Percentiles rank a stretch among this genome's conserved stretches.
Conservation (phyloP, 2,797 vertebrate genomes). For the Caiman crocodilus region DNA sequence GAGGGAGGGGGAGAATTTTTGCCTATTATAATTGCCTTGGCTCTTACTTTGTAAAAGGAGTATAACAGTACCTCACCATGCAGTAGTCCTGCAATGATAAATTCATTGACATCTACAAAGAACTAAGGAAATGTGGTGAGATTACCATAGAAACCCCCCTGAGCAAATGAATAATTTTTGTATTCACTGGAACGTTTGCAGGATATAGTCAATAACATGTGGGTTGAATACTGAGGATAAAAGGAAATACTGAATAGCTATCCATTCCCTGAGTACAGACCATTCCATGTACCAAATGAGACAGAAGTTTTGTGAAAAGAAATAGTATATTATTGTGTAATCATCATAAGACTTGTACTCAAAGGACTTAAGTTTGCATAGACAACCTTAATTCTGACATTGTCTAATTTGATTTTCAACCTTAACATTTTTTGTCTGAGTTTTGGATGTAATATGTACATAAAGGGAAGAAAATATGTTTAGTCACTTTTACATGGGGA, state of each 20-base stretch:
- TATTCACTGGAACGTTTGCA: neutral
- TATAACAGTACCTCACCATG: neutral
- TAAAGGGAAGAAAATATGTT: neutral
- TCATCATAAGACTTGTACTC: neutral
- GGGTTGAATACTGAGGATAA: neutral
- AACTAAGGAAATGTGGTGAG: neutral
- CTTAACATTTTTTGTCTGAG: neutral
- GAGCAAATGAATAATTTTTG: neutral
- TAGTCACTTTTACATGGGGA: neutral
- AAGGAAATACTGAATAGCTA: rapidly evolving
- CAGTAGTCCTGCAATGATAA: neutral
- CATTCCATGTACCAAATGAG: neutral
- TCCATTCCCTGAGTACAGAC: rapidly evolving
- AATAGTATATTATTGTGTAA: neutral
- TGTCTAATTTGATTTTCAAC: neutral
- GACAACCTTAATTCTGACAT: neutral
- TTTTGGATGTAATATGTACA: neutral
- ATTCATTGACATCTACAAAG: neutral
- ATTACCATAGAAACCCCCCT: neutral
- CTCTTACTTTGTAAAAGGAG: neutral
- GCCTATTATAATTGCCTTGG: neutral
- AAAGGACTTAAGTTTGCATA: neutral
- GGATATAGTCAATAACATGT: neutral
- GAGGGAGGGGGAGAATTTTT: too few relatives aligned
- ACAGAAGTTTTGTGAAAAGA: neutral